Evolutionary conservation across 2,113 vertebrate species (phyloP).

Genomic region (Beaufortia kweichowensis): DNA sequence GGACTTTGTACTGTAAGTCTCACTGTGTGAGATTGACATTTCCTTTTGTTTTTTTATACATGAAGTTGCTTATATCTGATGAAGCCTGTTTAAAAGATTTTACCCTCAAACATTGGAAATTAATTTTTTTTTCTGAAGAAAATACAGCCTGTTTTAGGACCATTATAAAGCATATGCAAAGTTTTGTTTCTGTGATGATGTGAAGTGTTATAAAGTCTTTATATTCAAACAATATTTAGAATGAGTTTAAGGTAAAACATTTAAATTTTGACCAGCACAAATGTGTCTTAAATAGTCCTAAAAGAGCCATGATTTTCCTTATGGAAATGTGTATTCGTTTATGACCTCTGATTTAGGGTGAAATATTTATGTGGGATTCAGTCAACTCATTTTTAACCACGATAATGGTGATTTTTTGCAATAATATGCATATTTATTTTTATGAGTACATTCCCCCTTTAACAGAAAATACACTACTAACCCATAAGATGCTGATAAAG

Average conservation of each 20-base stretch:
- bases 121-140: too few species aligned
- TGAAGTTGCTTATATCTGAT: not conserved
- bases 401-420: not conserved
- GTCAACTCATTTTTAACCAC: not conserved
- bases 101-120: not conserved
- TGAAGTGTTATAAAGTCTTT: too few species aligned
- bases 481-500: not conserved
- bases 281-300: too few species aligned
- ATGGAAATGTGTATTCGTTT: too few species aligned
- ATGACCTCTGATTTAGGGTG: not conserved
- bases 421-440: not conserved
- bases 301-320: too few species aligned
- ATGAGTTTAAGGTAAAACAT: too few species aligned
- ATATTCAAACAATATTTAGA: too few species aligned
- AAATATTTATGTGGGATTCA: not conserved
- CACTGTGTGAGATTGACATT: slow-evolving; percentile 45
- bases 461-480: not conserved
- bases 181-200: too few species aligned
- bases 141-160: too few species aligned
- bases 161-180: too few species aligned
- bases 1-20: slow-evolving; percentile 21
- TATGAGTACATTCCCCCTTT: not conserved
- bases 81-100: not conserved
- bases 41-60: slow-evolving; percentile 20
- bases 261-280: too few species aligned